Percentiles rank a stretch among this genome's conserved stretches.
phyloP scores from a whole-genome alignment of 2,888 invertebrate species.

The Xestia rhomboidea region DNA sequence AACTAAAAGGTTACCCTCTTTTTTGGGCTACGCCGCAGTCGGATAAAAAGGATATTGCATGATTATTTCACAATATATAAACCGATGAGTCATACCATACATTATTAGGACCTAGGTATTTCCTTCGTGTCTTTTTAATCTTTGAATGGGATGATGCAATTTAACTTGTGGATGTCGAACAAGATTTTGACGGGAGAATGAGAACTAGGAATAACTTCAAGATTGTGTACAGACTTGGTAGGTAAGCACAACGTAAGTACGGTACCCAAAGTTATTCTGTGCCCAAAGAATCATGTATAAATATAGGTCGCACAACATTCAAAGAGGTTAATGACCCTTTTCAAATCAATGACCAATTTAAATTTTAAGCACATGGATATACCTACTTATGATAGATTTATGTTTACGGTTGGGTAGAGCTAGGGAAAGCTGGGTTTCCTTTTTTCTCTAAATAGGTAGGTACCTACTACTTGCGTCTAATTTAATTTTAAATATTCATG shows the following conservation, averaged over 20 bases:
- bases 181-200: neutral
- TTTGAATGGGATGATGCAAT: constrained; percentile 35
- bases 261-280: no score
- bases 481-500: neutral
- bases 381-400: neutral
- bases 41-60: constrained; percentile 3
- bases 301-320: constrained; percentile 7
- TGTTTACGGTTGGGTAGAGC: neutral
- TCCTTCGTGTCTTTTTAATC: constrained; percentile 1
- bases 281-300: neutral
- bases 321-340: constrained; percentile 20
- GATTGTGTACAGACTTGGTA: neutral
- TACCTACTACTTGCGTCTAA: neutral
- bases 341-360: constrained; percentile 18
- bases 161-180: neutral
- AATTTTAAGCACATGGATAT: neutral
- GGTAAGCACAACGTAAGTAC: no score
- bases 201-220: neutral
- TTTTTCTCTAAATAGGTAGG: neutral
- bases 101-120: neutral
- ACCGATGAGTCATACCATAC: constrained; percentile 2
- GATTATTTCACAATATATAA: constrained; percentile 37
- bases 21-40: neutral
- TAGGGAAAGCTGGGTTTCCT: neutral
- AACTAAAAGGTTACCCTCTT: neutral